phyloP scores from a whole-genome alignment of 2,888 invertebrate genomes.

The Dynastes tityus region DNA sequence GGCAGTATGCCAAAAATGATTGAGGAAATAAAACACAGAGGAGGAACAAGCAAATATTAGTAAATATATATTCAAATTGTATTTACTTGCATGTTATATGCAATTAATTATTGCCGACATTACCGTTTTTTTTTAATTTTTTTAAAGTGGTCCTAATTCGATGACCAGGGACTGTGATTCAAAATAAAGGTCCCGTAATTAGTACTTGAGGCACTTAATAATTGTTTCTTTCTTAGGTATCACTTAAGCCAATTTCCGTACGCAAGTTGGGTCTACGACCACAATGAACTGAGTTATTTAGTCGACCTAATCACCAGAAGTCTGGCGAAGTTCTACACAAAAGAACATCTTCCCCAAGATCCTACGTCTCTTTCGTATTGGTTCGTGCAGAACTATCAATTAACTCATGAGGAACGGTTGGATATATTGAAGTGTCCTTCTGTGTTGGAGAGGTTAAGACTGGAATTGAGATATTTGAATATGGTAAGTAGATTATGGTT shows the following conservation, averaged over 20 bases:
- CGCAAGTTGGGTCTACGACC: conserved; percentile 66
- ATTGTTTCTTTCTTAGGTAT: conserved; percentile 58
- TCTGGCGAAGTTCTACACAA: conserved; percentile 61
- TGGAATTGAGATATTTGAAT: conserved; percentile 72
- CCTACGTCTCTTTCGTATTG: conserved; percentile 84
- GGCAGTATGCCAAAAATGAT: too few relatives aligned
- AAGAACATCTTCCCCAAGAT: conserved; percentile 77
- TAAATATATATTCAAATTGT: too few relatives aligned
- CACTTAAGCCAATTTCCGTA: conserved; percentile 66
- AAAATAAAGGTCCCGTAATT: too few relatives aligned
- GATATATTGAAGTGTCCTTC: conserved; percentile 79
- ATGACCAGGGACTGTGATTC: too few relatives aligned
- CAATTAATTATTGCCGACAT: too few relatives aligned
- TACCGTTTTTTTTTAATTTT: too few relatives aligned
- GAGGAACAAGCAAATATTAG: too few relatives aligned
- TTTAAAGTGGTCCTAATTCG: too few relatives aligned
- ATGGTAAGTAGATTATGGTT: conserved; percentile 63
- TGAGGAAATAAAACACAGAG: too few relatives aligned
- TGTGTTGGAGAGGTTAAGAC: conserved; percentile 78
- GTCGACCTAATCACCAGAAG: conserved; percentile 62
- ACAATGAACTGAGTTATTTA: conserved; percentile 65
- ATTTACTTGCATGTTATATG: too few relatives aligned
- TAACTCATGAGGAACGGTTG: conserved; percentile 78
- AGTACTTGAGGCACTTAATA: too few relatives aligned
- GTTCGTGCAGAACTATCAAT: conserved; percentile 84